These are phyloP conservation scores for Cabera pusaria DNA, from an alignment of 2,888 invertebrate genomes.

Conservation along the genomic window DNA sequence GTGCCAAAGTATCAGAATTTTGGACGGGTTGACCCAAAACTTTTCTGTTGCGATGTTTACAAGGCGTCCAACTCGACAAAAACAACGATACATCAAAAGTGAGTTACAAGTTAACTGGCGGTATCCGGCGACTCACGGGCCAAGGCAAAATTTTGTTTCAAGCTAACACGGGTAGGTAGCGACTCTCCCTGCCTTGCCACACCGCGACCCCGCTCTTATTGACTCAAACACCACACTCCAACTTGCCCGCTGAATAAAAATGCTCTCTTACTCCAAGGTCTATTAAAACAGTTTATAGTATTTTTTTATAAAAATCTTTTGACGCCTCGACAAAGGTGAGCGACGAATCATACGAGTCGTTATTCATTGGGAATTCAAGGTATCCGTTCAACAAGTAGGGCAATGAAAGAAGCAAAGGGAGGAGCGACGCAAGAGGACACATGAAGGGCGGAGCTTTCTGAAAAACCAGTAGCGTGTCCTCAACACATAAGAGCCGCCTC, in stretches of 20 bases:
- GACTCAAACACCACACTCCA: constrained; percentile 55
- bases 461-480: constrained; percentile 72
- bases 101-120: constrained; percentile 73
- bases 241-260: constrained; percentile 46
- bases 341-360: constrained; percentile 61
- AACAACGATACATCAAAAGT: constrained; percentile 80
- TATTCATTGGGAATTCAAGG: constrained; percentile 61
- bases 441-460: constrained; percentile 69
- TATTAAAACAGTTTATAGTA: constrained; percentile 33
- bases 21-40: constrained; percentile 58
- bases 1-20: constrained; percentile 45
- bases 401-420: constrained; percentile 70
- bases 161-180: constrained; percentile 57
- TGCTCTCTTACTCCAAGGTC: constrained; percentile 38
- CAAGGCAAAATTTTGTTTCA: constrained; percentile 65
- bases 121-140: constrained; percentile 56
- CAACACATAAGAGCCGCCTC: constrained; percentile 59
- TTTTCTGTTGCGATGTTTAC: constrained; percentile 66
- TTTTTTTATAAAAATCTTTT: constrained; percentile 35
- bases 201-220: constrained; percentile 44
- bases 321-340: constrained; percentile 44
- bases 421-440: constrained; percentile 69
- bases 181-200: constrained; percentile 14
- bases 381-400: constrained; percentile 70
- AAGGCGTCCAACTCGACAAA: constrained; percentile 67